phyloP scores from a whole-genome alignment of 2,888 invertebrate species.

The Galerucella calmariensis region DNA sequence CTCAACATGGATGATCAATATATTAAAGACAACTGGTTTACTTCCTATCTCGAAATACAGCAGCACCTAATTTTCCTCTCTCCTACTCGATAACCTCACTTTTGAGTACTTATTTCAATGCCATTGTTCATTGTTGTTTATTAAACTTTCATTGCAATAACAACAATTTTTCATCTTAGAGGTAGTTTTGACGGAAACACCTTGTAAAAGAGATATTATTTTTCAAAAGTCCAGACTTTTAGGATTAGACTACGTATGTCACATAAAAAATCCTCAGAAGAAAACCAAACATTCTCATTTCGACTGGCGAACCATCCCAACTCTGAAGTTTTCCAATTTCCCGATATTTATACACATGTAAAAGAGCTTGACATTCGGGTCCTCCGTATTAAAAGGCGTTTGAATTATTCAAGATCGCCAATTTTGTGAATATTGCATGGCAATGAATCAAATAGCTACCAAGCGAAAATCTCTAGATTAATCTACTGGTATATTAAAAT shows the following conservation, averaged over 20 bases:
- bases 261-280: not conserved
- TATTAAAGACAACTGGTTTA: no score
- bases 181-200: no score
- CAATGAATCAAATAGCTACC: not conserved
- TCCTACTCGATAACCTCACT: no score
- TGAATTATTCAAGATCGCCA: constrained; percentile 15
- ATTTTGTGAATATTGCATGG: constrained; percentile 2
- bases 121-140: no score
- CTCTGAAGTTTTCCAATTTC: not conserved
- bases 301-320: not conserved
- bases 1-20: no score
- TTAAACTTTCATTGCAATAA: no score
- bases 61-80: no score
- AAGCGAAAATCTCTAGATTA: not conserved
- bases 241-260: not conserved
- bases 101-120: no score
- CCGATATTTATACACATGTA: not conserved
- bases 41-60: no score
- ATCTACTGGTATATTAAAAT: not conserved
- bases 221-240: not conserved
- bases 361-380: not conserved
- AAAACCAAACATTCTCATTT: not conserved
- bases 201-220: not conserved
- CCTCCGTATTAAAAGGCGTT: not conserved
- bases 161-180: no score